Conservation (phyloP, 2,113 vertebrate genomes). For the Entelurus aequoreus region DNA sequence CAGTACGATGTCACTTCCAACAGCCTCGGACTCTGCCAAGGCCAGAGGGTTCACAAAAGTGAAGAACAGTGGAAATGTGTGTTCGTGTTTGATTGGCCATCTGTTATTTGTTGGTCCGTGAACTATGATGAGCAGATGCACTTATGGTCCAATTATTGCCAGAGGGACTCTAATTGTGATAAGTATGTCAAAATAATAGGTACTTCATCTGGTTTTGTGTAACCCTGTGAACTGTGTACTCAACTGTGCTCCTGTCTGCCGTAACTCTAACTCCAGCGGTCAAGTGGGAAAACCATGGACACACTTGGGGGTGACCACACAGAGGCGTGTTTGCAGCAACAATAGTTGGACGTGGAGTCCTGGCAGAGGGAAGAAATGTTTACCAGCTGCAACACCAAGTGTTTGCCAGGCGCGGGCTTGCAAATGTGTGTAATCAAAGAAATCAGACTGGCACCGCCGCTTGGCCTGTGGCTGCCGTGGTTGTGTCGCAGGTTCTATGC, state of each 20-base stretch:
- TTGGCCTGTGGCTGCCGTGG: constrained; percentile 51
- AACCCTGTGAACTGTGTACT: background rate
- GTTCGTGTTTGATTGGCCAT: background rate
- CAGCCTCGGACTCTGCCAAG: no score
- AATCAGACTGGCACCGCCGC: constrained; percentile 47
- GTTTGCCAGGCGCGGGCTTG: constrained; percentile 23
- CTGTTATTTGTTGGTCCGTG: background rate
- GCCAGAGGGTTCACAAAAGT: no score
- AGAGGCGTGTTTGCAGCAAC: constrained; percentile 9
- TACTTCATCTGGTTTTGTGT: no score
- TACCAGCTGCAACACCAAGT: constrained; percentile 14
- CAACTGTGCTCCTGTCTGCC: no score
- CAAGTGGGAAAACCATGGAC: background rate
- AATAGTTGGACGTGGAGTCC: constrained; percentile 12
- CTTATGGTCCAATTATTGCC: no score
- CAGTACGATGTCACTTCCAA: background rate
- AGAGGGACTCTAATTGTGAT: no score
- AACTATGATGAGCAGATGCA: background rate
- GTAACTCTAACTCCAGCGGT: background rate
- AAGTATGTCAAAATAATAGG: no score
- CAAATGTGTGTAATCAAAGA: constrained; percentile 49
- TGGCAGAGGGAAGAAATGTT: constrained; percentile 21
- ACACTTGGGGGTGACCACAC: background rate
- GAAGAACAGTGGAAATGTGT: background rate
- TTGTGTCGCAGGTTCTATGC: constrained; percentile 21